Conservation (phyloP, 2,113 vertebrate genomes). For the Aspiorhynchus laticeps region DNA sequence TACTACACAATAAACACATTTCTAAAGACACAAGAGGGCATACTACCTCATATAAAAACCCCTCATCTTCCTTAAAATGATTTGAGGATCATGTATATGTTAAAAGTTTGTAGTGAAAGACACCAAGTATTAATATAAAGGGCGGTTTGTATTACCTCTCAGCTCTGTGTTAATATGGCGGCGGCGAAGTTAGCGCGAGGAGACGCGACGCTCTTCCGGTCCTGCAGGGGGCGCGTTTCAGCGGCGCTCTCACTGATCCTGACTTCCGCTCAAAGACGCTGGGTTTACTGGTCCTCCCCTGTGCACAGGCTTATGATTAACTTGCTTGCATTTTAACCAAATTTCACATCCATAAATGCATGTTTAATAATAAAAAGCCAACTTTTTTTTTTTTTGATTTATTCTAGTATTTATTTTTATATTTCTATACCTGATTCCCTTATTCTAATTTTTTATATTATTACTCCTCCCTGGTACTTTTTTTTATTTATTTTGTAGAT, state of each 20-base stretch:
- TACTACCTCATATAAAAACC: background rate
- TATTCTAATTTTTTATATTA: background rate
- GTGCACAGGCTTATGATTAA: background rate
- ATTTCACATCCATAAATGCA: background rate
- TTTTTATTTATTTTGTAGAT: background rate
- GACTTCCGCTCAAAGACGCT: conserved; percentile 7
- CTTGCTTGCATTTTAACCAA: background rate
- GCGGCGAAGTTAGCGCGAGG: conserved; percentile 47
- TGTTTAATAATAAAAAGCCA: background rate
- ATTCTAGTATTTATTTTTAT: too few species aligned
- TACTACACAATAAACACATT: background rate
- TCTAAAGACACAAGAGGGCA: background rate
- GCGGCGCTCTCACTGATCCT: background rate
- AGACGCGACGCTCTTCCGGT: conserved; percentile 43
- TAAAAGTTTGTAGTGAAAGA: background rate
- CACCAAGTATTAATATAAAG: background rate
- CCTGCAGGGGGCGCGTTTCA: conserved; percentile 50
- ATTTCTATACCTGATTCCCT: background rate
- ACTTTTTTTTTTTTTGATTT: too few species aligned
- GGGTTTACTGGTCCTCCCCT: background rate
- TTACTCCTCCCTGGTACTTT: background rate
- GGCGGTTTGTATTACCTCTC: conserved; percentile 58
- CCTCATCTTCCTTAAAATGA: background rate
- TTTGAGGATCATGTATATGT: background rate
- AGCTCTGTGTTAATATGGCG: conserved; percentile 64